phyloP scores from a whole-genome alignment of 2,113 vertebrate genomes.

The Solenodon paradoxus region DNA sequence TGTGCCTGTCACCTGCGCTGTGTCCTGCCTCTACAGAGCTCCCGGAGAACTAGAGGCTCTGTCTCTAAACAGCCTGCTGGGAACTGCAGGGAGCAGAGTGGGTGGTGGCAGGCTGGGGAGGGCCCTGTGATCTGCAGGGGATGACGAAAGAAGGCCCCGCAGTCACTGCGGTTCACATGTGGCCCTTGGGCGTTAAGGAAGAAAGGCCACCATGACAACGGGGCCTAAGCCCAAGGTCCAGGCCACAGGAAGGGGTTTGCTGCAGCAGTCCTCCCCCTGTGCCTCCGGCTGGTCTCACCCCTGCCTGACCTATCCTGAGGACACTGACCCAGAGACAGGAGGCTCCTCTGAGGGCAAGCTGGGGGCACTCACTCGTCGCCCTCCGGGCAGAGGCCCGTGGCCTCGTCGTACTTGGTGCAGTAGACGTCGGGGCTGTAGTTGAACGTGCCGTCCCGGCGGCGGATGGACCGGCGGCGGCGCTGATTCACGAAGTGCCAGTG shows the following conservation, averaged over 20 bases:
- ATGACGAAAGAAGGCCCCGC: neutral
- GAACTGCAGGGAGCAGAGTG: no score
- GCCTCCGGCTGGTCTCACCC: neutral
- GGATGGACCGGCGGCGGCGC: constrained; percentile 94
- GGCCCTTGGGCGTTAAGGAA: neutral
- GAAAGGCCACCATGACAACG: neutral
- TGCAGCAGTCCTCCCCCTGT: neutral
- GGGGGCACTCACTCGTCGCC: constrained; percentile 94
- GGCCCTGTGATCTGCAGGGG: neutral
- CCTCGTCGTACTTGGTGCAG: constrained; percentile 98
- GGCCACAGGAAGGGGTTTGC: neutral
- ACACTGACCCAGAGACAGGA: neutral
- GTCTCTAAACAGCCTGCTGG: neutral
- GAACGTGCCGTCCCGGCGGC: constrained; percentile 95
- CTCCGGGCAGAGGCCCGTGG: constrained; percentile 94
- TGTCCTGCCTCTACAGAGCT: neutral
- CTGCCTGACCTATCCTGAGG: neutral
- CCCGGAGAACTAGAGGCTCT: neutral
- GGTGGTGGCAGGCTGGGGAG: no score
- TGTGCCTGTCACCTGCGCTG: no score
- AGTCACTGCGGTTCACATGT: neutral
- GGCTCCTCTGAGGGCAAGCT: neutral
- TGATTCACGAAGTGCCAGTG: constrained; percentile 99
- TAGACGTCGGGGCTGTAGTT: constrained; percentile 99
- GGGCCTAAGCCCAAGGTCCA: neutral